phyloP scores from a whole-genome alignment of 2,888 invertebrate species.

The Cephus pygmeus region DNA sequence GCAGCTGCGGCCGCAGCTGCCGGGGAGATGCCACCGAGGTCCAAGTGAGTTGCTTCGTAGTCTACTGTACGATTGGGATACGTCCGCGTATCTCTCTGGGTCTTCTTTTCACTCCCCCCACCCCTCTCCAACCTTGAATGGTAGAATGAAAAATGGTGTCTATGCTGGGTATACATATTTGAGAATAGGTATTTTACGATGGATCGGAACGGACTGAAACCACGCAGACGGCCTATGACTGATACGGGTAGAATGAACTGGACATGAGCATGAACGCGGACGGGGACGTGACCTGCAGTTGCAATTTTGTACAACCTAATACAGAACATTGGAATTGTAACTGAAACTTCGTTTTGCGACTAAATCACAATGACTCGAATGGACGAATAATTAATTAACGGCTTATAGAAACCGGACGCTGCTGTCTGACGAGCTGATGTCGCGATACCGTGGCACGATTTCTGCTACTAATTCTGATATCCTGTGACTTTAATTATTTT shows the following conservation, averaged over 20 bases:
- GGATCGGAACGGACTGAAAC: not conserved
- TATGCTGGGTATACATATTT: not conserved
- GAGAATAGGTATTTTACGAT: not conserved
- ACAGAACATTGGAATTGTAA: not conserved
- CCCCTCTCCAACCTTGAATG: not conserved
- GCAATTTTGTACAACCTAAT: not conserved
- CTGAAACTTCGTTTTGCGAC: not conserved
- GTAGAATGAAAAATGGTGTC: not conserved
- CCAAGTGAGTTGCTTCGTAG: conserved; percentile 58
- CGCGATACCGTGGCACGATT: conserved; percentile 58
- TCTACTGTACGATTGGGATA: not conserved
- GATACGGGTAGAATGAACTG: not conserved
- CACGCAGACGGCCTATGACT: not conserved
- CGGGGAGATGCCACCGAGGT: conserved; percentile 59
- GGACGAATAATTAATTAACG: not conserved
- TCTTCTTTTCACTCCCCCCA: not conserved
- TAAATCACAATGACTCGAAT: not conserved
- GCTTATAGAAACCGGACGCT: not conserved
- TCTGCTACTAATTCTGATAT: conserved; percentile 16
- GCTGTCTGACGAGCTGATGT: conserved; percentile 30
- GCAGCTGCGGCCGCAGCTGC: conserved; percentile 36
- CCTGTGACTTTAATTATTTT: not conserved
- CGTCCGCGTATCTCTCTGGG: not conserved
- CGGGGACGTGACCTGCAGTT: not conserved
- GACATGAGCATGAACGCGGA: not conserved